Conservation (phyloP, 2,113 vertebrate genomes). For the Lophius piscatorius region DNA sequence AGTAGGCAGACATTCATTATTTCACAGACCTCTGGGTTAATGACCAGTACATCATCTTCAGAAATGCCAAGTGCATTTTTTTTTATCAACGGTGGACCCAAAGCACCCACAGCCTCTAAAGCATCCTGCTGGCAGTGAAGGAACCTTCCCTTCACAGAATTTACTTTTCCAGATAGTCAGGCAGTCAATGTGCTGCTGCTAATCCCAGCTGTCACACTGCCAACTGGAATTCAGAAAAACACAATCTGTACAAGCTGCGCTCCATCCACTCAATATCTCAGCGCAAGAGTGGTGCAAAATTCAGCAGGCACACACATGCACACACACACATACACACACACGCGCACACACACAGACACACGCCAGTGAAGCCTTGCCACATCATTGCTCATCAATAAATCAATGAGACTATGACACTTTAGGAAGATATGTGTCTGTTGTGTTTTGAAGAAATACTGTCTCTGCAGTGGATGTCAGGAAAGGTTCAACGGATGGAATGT, state of each 20-base stretch:
- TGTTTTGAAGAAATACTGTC: conserved; percentile 19
- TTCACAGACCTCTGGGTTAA: no score
- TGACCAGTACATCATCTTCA: no score
- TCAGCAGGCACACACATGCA: not conserved
- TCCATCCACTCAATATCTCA: conserved; percentile 17
- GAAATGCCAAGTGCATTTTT: no score
- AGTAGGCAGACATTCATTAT: no score
- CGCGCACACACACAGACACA: no score
- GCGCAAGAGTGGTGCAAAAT: no score
- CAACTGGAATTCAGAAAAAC: conserved; percentile 14
- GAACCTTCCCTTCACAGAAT: conserved; percentile 7
- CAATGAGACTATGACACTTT: conserved; percentile 22
- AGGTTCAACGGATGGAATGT: no score
- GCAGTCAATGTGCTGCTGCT: conserved; percentile 27
- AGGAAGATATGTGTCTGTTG: conserved; percentile 3
- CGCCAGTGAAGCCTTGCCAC: not conserved
- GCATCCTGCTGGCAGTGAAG: not conserved
- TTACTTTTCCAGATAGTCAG: conserved; percentile 24
- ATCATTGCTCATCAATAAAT: conserved; percentile 37
- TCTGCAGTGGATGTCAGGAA: no score
- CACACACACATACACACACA: no score
- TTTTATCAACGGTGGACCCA: no score
- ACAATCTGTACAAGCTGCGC: conserved; percentile 3
- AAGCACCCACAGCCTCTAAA: not conserved
- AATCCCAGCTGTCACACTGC: conserved; percentile 33